These are phyloP conservation scores for Shargacucullia verbasci DNA, from an alignment of 2,888 invertebrate genomes.

Conservation along the genomic window DNA sequence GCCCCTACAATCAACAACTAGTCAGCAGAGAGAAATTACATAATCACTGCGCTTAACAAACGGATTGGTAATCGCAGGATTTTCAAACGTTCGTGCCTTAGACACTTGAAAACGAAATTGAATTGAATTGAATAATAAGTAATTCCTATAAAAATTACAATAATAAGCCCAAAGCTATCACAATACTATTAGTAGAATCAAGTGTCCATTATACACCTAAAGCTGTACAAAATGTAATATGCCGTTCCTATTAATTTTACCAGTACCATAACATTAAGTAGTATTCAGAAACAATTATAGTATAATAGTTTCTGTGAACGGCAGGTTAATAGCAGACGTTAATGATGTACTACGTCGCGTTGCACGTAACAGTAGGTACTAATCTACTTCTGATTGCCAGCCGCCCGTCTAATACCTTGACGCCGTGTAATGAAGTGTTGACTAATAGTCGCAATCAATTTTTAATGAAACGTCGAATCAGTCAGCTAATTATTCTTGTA, in stretches of 20 bases:
- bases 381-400: constrained; percentile 56
- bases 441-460: constrained; percentile 36
- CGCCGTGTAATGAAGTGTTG: constrained; percentile 19
- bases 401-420: constrained; percentile 35
- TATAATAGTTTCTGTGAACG: constrained; percentile 43
- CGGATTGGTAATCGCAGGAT: too few species aligned
- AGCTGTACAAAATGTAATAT: neutral
- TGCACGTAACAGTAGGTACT: constrained; percentile 43
- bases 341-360: constrained; percentile 35
- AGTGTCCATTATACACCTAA: neutral
- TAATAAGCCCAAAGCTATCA: too few species aligned
- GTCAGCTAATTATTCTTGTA: constrained; percentile 7
- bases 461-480: constrained; percentile 36
- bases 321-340: constrained; percentile 30
- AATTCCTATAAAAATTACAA: too few species aligned
- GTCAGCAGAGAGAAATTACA: too few species aligned
- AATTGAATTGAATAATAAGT: too few species aligned
- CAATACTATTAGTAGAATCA: too few species aligned
- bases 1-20: too few species aligned
- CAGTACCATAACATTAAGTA: constrained; percentile 9
- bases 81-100: too few species aligned
- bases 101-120: too few species aligned
- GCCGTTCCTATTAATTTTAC: constrained; percentile 10
- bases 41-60: too few species aligned
- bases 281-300: constrained; percentile 43